Percentiles rank a stretch among this genome's conserved stretches.
Evolutionary conservation across 1,140 invertebrate species (phyloP).

Genomic region (Heliconius himera): DNA sequence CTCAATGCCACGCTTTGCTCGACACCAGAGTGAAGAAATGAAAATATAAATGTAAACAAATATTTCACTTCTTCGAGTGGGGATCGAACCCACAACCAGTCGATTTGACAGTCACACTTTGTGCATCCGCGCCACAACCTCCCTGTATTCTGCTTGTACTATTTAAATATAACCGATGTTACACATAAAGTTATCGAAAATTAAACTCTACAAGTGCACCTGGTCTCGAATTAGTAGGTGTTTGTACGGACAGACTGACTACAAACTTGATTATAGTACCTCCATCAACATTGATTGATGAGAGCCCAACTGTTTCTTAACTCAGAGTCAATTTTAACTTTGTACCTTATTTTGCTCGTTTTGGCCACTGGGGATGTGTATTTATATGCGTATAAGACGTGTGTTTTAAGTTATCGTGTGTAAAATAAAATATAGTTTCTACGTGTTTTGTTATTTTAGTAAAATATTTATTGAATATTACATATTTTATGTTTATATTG

Average conservation of each 20-base stretch:
- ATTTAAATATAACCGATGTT: not conserved
- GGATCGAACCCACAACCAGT: no score
- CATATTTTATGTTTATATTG: no score
- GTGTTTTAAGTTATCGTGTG: not conserved
- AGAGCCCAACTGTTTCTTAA: conserved; percentile 47
- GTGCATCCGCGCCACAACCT: no score
- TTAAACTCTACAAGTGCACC: conserved; percentile 43
- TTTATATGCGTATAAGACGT: not conserved
- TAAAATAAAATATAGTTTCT: not conserved
- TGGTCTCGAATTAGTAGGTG: conserved; percentile 70
- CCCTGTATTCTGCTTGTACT: no score
- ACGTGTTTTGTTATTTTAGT: no score
- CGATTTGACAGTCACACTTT: no score
- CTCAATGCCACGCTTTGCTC: no score
- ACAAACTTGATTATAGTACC: conserved; percentile 76
- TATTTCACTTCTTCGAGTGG: no score
- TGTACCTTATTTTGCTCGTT: conserved; percentile 5
- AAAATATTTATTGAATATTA: no score
- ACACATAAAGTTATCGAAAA: conserved; percentile 29
- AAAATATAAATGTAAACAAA: no score
- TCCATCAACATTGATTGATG: conserved; percentile 77
- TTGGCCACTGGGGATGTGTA: not conserved
- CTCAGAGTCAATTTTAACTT: conserved; percentile 26
- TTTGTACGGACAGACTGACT: conserved; percentile 63
- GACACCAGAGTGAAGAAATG: no score